These are phyloP conservation scores for Petroica traversi DNA, from an alignment of 2,113 vertebrate genomes.

Conservation along the genomic window DNA sequence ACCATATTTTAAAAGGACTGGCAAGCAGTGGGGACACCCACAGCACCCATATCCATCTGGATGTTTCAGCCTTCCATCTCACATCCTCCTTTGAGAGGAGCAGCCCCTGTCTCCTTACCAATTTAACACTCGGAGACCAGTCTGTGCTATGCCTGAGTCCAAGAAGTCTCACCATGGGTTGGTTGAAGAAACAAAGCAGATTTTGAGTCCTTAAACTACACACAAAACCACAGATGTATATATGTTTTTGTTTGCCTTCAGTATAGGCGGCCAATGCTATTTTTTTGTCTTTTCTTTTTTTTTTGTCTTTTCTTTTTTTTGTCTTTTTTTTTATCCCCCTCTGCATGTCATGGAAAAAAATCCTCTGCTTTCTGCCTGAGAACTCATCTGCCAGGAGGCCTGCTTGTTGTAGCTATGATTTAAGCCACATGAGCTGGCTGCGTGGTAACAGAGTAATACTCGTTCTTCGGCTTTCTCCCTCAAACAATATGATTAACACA, in stretches of 20 bases:
- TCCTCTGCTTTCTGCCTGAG: neutral
- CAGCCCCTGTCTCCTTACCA: neutral
- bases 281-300: neutral
- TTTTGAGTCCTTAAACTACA: neutral
- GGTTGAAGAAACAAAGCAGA: neutral
- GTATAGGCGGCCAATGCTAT: neutral
- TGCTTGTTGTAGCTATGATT: neutral
- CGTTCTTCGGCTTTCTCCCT: neutral
- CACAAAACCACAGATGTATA: neutral
- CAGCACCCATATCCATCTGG: neutral
- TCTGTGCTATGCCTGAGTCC: rapidly evolving
- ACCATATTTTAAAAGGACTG: neutral
- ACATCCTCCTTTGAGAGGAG: neutral
- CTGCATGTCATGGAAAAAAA: neutral
- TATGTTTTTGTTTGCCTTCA: neutral
- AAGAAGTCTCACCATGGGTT: neutral
- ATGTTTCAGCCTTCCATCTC: neutral
- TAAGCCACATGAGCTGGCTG: conserved; percentile 38
- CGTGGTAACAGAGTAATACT: neutral
- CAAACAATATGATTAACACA: neutral
- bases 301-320: neutral
- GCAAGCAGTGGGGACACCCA: neutral
- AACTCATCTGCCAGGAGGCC: neutral
- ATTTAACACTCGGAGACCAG: neutral
- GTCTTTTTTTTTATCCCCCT: neutral